These are phyloP conservation scores for Chrysolina americana DNA, from an alignment of 2,888 invertebrate genomes.

Conservation along the genomic window DNA sequence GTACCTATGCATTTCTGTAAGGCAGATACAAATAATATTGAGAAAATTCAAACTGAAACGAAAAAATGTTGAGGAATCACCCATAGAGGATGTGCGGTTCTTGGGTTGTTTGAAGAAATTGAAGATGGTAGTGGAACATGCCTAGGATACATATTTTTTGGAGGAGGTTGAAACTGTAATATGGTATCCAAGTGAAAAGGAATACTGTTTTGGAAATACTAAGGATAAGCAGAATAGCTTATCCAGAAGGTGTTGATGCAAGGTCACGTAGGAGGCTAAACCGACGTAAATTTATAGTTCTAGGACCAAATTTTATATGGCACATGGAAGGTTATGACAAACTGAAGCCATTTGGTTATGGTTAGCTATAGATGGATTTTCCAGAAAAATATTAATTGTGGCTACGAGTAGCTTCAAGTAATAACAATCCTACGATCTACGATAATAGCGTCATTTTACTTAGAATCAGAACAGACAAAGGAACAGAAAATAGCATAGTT, in stretches of 20 bases:
- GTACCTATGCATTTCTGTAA: too few relatives aligned
- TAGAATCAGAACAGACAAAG: not conserved
- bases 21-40: not conserved
- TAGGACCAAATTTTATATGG: not conserved
- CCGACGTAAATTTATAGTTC: not conserved
- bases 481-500: constrained; percentile 8
- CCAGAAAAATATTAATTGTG: constrained; percentile 5
- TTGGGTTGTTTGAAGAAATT: not conserved
- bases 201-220: constrained; percentile 11
- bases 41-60: not conserved
- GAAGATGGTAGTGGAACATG: not conserved
- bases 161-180: constrained; percentile 8
- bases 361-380: constrained; percentile 4
- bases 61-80: not conserved
- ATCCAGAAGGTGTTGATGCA: constrained; percentile 5
- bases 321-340: constrained; percentile 11
- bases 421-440: too few relatives aligned
- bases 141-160: constrained; percentile 2
- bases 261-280: constrained; percentile 11
- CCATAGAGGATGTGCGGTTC: constrained; percentile 1
- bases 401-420: constrained; percentile 8
- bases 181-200: constrained; percentile 9
- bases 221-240: too few relatives aligned
- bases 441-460: constrained; percentile 4
- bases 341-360: constrained; percentile 8